These are phyloP conservation scores for Petrophora chlorosata DNA, from an alignment of 2,888 invertebrate genomes.

Conservation along the genomic window DNA sequence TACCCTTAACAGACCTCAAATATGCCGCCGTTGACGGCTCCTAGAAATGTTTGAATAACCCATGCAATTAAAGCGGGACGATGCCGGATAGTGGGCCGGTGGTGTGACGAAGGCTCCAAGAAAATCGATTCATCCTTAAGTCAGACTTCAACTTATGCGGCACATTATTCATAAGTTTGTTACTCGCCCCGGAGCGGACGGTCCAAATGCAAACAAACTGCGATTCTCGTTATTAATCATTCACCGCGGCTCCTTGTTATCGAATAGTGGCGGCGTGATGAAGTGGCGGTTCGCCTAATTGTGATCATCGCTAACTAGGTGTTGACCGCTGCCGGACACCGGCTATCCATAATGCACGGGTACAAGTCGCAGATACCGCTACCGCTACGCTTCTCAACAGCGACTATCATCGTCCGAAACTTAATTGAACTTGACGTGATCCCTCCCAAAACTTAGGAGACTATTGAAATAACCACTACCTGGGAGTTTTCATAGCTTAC, in stretches of 20 bases:
- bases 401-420: slow-evolving; percentile 24
- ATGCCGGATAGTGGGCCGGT: slow-evolving; percentile 42
- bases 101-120: slow-evolving; percentile 53
- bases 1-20: slow-evolving; percentile 78
- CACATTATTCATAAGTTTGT: slow-evolving; percentile 79
- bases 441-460: neutral
- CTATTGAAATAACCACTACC: slow-evolving; percentile 2
- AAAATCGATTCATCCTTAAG: slow-evolving; percentile 66
- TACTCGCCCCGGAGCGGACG: slow-evolving; percentile 58
- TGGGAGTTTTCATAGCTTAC: neutral
- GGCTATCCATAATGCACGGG: slow-evolving; percentile 57
- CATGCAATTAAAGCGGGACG: slow-evolving; percentile 65
- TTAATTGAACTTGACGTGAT: slow-evolving; percentile 11
- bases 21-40: slow-evolving; percentile 70
- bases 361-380: slow-evolving; percentile 6
- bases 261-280: slow-evolving; percentile 70
- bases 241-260: slow-evolving; percentile 69
- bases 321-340: slow-evolving; percentile 55
- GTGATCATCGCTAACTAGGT: slow-evolving; percentile 69
- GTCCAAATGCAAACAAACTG: slow-evolving; percentile 72
- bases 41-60: slow-evolving; percentile 71
- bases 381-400: neutral
- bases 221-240: slow-evolving; percentile 75
- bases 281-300: slow-evolving; percentile 73
- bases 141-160: slow-evolving; percentile 57